These are phyloP conservation scores for Chascanopsetta lugubris DNA, from an alignment of 2,113 vertebrate species.

Conservation along the genomic window DNA sequence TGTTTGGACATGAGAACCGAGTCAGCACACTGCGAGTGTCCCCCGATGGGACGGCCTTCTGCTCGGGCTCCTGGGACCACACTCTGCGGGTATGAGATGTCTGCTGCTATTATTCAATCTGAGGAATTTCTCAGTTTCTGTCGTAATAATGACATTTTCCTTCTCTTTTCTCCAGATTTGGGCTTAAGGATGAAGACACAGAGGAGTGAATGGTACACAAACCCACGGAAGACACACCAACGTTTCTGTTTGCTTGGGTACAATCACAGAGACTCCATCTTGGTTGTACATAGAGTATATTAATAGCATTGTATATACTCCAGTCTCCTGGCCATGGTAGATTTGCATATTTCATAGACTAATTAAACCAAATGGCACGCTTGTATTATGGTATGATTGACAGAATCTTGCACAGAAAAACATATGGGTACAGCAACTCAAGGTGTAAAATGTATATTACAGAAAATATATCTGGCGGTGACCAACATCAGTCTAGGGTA, in stretches of 20 bases:
- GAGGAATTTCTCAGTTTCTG: neutral
- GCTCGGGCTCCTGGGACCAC: constrained; percentile 98
- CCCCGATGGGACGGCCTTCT: constrained; percentile 94
- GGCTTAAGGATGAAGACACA: constrained; percentile 68
- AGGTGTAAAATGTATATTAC: constrained; percentile 56
- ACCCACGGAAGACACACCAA: constrained; percentile 39
- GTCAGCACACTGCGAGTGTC: constrained; percentile 95
- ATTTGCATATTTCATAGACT: constrained; percentile 57
- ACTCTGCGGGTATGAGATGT: constrained; percentile 87
- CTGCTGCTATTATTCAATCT: neutral
- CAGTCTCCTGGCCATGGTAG: constrained; percentile 56
- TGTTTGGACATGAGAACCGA: constrained; percentile 97
- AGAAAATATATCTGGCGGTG: constrained; percentile 65
- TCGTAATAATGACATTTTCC: neutral
- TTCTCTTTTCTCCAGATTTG: constrained; percentile 71
- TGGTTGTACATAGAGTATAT: constrained; percentile 71
- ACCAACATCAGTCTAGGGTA: constrained; percentile 66
- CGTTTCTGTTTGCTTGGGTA: constrained; percentile 71
- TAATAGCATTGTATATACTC: constrained; percentile 69
- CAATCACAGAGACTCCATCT: constrained; percentile 69
- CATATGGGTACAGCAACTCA: constrained; percentile 39
- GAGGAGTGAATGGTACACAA: constrained; percentile 38
- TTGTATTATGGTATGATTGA: constrained; percentile 40
- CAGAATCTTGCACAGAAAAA: constrained; percentile 55
- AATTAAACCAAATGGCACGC: constrained; percentile 60